phyloP scores from a whole-genome alignment of 1,140 invertebrate species.

The Papilio polytes region DNA sequence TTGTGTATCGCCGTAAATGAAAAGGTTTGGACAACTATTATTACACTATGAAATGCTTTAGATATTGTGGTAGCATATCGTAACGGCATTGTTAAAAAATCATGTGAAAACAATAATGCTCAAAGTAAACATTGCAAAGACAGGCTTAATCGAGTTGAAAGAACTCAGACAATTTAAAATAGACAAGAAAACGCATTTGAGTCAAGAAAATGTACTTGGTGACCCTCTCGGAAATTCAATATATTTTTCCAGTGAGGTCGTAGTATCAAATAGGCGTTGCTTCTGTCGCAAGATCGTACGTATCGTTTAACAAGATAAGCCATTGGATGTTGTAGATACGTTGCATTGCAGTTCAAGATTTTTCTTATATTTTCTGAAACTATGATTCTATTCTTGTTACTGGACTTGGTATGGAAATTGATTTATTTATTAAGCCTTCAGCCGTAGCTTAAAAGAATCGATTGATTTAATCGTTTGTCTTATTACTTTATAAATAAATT shows the following conservation, averaged over 20 bases:
- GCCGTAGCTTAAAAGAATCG: background rate
- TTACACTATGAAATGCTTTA: no score
- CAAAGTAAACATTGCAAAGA: background rate
- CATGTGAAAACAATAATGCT: background rate
- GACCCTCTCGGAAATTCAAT: conserved; percentile 25
- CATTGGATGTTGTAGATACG: background rate
- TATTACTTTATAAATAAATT: no score
- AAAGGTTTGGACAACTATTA: no score
- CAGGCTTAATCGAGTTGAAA: conserved; percentile 3
- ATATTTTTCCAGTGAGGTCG: conserved; percentile 20
- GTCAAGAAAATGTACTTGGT: conserved; percentile 29
- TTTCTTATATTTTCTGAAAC: background rate
- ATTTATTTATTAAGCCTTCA: no score
- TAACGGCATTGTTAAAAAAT: background rate
- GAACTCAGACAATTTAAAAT: conserved; percentile 16
- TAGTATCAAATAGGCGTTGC: conserved; percentile 25
- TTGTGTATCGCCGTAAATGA: no score
- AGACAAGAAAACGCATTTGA: background rate
- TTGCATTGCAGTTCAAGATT: conserved; percentile 6
- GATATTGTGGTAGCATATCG: no score
- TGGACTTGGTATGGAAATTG: background rate
- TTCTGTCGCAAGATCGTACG: conserved; percentile 28
- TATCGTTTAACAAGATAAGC: conserved; percentile 28
- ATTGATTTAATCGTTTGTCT: no score
- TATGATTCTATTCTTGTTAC: no score